Conservation (phyloP, 2,888 invertebrate genomes). For the Abrostola tripartita region DNA sequence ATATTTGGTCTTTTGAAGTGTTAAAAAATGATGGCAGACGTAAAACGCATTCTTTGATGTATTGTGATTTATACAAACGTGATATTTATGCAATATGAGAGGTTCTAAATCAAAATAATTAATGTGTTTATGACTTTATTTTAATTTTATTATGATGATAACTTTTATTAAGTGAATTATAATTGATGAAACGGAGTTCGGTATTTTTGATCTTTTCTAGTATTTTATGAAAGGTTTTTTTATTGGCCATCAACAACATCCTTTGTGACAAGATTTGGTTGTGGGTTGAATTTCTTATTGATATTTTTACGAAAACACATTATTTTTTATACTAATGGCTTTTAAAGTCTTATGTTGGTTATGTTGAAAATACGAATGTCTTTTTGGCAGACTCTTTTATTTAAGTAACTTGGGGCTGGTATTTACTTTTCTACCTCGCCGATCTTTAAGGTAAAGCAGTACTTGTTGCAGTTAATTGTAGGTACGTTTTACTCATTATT, state of each 20-base stretch:
- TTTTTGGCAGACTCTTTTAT: too few relatives aligned
- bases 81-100: constrained; percentile 57
- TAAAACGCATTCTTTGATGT: constrained; percentile 61
- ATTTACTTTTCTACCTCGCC: too few relatives aligned
- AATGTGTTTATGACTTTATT: constrained; percentile 40
- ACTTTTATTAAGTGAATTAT: constrained; percentile 46
- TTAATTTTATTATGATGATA: constrained; percentile 36
- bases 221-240: constrained; percentile 8
- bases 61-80: constrained; percentile 53
- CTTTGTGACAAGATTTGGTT: neutral
- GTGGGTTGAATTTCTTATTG: constrained; percentile 27
- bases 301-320: neutral
- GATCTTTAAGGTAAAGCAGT: too few relatives aligned
- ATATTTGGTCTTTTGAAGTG: constrained; percentile 61
- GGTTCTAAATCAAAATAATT: constrained; percentile 52
- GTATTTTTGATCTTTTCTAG: constrained; percentile 39
- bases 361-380: too few relatives aligned
- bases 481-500: too few relatives aligned
- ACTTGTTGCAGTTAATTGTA: too few relatives aligned
- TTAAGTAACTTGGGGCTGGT: too few relatives aligned
- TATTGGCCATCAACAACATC: neutral
- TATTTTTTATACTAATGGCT: neutral
- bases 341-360: neutral
- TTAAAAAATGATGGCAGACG: constrained; percentile 68
- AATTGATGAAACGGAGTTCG: constrained; percentile 25